These are phyloP conservation scores for Lapara coniferarum DNA, from an alignment of 2,888 invertebrate species.

Conservation along the genomic window DNA sequence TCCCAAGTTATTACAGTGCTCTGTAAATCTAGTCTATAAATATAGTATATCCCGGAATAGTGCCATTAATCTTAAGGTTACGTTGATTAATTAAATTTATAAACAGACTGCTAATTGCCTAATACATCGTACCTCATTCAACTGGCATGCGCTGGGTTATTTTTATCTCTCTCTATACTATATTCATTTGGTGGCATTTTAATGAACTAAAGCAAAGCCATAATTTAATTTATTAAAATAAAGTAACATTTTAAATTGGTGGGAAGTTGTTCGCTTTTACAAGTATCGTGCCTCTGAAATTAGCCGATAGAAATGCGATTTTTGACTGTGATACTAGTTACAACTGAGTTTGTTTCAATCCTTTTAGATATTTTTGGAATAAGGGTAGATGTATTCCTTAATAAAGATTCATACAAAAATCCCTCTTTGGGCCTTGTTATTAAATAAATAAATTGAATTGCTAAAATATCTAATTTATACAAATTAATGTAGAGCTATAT, in stretches of 20 bases:
- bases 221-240: background rate
- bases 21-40: constrained; percentile 2
- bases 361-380: background rate
- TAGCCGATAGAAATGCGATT: no score
- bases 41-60: constrained; percentile 24
- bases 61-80: constrained; percentile 32
- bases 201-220: background rate
- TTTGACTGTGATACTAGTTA: no score
- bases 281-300: no score
- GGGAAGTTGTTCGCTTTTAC: no score
- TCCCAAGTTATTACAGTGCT: background rate
- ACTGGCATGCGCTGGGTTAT: constrained; percentile 30
- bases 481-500: no score
- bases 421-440: no score
- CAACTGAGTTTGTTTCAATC: background rate
- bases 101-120: constrained; percentile 48
- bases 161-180: constrained; percentile 24
- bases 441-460: no score
- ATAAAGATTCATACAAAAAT: no score
- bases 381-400: background rate
- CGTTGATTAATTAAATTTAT: constrained; percentile 50
- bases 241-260: no score
- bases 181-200: background rate
- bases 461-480: no score
- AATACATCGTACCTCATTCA: constrained; percentile 39